Conservation (phyloP, 2,797 vertebrate genomes). For the Cryptoblepharus egeriae region DNA sequence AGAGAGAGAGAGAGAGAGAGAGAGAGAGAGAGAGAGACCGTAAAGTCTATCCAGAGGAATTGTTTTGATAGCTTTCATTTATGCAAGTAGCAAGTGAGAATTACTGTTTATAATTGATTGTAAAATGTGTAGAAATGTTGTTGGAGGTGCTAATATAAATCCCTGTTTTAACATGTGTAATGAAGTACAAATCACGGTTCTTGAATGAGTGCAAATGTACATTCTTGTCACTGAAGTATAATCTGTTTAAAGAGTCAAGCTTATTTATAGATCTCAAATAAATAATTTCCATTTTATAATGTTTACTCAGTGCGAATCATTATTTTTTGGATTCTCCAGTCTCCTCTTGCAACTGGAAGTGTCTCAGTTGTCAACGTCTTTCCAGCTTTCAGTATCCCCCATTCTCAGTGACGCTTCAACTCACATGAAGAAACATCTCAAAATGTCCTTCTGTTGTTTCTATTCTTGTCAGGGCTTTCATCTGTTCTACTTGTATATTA, state of each 20-base stretch:
- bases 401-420: too few relatives aligned
- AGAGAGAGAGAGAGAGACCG: too few relatives aligned
- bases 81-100: conserved; percentile 27
- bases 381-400: too few relatives aligned
- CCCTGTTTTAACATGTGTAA: conserved; percentile 8
- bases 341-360: not conserved
- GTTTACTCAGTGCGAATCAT: not conserved
- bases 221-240: conserved; percentile 18
- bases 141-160: conserved; percentile 40
- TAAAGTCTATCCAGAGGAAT: not conserved
- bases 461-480: not conserved
- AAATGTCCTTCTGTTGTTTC: not conserved
- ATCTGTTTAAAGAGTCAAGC: conserved; percentile 22
- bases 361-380: not conserved
- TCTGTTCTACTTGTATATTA: not conserved
- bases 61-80: conserved; percentile 12
- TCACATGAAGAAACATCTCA: not conserved
- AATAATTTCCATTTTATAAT: conserved; percentile 1
- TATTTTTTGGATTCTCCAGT: not conserved
- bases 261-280: not conserved
- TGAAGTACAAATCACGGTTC: conserved; percentile 25
- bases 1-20: too few relatives aligned
- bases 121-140: conserved; percentile 23
- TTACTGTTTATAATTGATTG: conserved; percentile 38
- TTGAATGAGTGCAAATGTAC: conserved; percentile 29